Evolutionary conservation across 2,797 vertebrate species (phyloP).

Genomic region (Hyperoplus immaculatus): DNA sequence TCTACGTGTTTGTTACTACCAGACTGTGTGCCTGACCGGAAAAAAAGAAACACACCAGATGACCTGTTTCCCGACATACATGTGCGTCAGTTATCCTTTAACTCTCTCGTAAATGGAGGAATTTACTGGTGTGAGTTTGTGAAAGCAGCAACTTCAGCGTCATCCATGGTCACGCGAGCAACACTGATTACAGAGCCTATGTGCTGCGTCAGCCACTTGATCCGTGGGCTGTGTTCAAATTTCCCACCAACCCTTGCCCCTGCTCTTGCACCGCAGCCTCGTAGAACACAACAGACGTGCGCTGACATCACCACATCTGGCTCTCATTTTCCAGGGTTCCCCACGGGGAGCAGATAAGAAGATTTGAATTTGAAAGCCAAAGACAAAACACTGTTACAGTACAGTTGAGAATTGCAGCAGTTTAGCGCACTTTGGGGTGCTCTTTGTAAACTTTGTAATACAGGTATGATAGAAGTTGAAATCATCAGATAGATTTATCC

Average conservation of each 20-base stretch:
- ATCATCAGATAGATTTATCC: not conserved
- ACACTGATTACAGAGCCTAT: conserved; percentile 69
- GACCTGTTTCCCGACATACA: conserved; percentile 14
- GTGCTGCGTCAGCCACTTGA: conserved; percentile 48
- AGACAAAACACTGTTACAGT: conserved; percentile 20
- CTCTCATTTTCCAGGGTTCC: conserved; percentile 68
- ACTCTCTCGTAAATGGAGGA: conserved; percentile 41
- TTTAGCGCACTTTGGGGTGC: not conserved
- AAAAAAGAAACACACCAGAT: too few species aligned
- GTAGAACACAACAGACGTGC: conserved; percentile 46
- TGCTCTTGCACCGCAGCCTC: conserved; percentile 45
- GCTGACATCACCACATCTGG: conserved; percentile 84
- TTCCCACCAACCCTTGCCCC: conserved; percentile 58
- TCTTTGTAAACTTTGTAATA: not conserved
- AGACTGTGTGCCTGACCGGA: not conserved
- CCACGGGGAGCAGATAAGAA: conserved; percentile 56
- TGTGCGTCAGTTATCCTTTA: conserved; percentile 37
- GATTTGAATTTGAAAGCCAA: conserved; percentile 36
- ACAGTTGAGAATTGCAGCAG: not conserved
- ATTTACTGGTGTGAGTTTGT: conserved; percentile 41
- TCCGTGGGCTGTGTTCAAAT: conserved; percentile 42
- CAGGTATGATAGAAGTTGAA: not conserved
- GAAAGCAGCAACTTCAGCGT: conserved; percentile 21
- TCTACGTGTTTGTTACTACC: conserved; percentile 17
- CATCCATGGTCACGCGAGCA: conserved; percentile 19